Conservation (phyloP, 2,888 invertebrate species). For the Philaethria dido region DNA sequence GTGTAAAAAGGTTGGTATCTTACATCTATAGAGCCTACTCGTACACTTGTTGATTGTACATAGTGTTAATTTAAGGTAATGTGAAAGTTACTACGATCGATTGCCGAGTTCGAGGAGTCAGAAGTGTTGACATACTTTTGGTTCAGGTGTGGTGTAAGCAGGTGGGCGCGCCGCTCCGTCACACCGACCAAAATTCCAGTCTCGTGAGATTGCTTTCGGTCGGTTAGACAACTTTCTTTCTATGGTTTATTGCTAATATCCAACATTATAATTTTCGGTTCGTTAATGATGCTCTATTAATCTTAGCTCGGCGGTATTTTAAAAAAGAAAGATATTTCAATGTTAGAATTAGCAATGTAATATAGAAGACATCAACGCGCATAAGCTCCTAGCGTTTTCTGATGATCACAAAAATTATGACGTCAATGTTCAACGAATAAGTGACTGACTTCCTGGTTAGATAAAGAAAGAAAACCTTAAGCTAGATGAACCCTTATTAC, state of each 20-base stretch:
- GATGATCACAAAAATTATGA: slow-evolving; percentile 42
- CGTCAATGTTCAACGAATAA: slow-evolving; percentile 34
- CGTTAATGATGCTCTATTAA: slow-evolving; percentile 6
- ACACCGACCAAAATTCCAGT: slow-evolving; percentile 75
- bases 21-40: slow-evolving; percentile 47
- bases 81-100: slow-evolving; percentile 81
- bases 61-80: slow-evolving; percentile 79
- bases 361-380: slow-evolving; percentile 80
- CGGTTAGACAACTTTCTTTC: slow-evolving; percentile 74
- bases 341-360: slow-evolving; percentile 47
- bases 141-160: slow-evolving; percentile 78
- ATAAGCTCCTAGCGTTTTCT: slow-evolving; percentile 45
- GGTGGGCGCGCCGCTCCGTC: slow-evolving; percentile 76
- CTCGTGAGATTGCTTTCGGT: slow-evolving; percentile 74
- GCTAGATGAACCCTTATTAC: background rate
- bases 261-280: background rate
- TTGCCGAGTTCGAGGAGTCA: slow-evolving; percentile 75
- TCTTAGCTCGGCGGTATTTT: background rate
- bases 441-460: slow-evolving; percentile 37
- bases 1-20: slow-evolving; percentile 69
- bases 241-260: slow-evolving; percentile 49
- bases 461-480: slow-evolving; percentile 9
- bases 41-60: slow-evolving; percentile 54
- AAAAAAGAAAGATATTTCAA: slow-evolving; percentile 21
- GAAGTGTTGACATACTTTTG: slow-evolving; percentile 79